These are phyloP conservation scores for Thecophora atra DNA, from an alignment of 2,888 invertebrate species.

Conservation along the genomic window DNA sequence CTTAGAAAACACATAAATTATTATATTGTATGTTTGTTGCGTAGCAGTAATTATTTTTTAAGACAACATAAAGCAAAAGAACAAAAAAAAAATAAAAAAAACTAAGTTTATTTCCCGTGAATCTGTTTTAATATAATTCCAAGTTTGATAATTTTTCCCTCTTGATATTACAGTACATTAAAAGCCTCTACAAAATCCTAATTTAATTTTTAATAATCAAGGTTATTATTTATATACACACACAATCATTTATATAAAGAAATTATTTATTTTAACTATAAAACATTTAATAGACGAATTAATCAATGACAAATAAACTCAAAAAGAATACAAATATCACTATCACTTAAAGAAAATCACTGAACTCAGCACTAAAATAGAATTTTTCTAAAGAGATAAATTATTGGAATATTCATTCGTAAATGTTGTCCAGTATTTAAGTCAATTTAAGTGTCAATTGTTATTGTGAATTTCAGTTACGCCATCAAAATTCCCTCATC, in stretches of 20 bases:
- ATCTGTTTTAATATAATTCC: neutral
- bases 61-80: conserved; percentile 6
- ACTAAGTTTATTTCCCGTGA: neutral
- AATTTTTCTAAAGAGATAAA: too few relatives aligned
- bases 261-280: conserved; percentile 12
- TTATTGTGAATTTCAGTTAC: too few relatives aligned
- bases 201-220: conserved; percentile 14
- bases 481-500: too few relatives aligned
- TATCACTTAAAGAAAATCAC: too few relatives aligned
- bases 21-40: neutral
- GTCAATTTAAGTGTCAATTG: too few relatives aligned
- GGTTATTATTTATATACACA: neutral
- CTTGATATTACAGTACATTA: neutral
- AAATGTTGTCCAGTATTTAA: too few relatives aligned
- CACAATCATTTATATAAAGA: neutral
- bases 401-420: too few relatives aligned
- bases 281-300: too few relatives aligned
- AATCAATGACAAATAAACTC: too few relatives aligned
- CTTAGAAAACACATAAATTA: conserved; percentile 1
- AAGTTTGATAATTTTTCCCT: neutral
- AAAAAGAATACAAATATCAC: too few relatives aligned
- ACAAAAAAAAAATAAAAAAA: conserved; percentile 6
- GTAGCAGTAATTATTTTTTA: conserved; percentile 25
- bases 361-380: too few relatives aligned
- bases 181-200: conserved; percentile 13